Conservation (phyloP, 1,140 invertebrate species). For the Lysiphlebus fabarum region DNA sequence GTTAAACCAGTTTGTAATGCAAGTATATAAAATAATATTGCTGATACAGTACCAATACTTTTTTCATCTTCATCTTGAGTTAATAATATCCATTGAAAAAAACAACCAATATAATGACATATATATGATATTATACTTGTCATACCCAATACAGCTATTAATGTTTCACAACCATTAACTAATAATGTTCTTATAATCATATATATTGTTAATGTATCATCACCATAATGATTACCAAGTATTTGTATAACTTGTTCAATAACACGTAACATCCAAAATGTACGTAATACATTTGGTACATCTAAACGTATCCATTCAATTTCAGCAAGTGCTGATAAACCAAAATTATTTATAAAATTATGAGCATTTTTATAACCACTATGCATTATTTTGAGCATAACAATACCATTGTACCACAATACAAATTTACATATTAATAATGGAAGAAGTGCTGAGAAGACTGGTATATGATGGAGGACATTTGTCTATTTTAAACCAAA, state of each 20-base stretch:
- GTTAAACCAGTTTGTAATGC: slow-evolving; percentile 91
- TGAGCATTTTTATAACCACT: slow-evolving; percentile 68
- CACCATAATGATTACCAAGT: slow-evolving; percentile 47
- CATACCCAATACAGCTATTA: slow-evolving; percentile 86
- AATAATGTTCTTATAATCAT: slow-evolving; percentile 63
- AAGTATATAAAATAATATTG: slow-evolving; percentile 90
- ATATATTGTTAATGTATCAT: slow-evolving; percentile 49
- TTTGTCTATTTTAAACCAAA: slow-evolving; percentile 61
- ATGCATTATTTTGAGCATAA: slow-evolving; percentile 66
- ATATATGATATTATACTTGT: slow-evolving; percentile 85
- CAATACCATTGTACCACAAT: slow-evolving; percentile 65
- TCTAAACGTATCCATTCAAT: slow-evolving; percentile 84
- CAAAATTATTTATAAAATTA: slow-evolving; percentile 74
- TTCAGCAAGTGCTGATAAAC: slow-evolving; percentile 78
- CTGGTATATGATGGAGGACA: slow-evolving; percentile 64
- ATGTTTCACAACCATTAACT: slow-evolving; percentile 85
- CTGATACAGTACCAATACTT: slow-evolving; percentile 85
- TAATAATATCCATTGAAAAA: slow-evolving; percentile 82
- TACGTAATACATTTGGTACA: slow-evolving; percentile 80
- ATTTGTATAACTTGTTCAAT: slow-evolving; percentile 60
- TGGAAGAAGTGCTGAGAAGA: slow-evolving; percentile 68
- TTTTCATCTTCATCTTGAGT: slow-evolving; percentile 85
- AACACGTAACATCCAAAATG: slow-evolving; percentile 82
- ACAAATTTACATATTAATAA: slow-evolving; percentile 69
- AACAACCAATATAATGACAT: slow-evolving; percentile 82